A percentile compares a stretch with the other conserved stretches of the same genome.
Evolutionary conservation across 2,888 invertebrate genomes (phyloP).

Genomic region (Cephus pygmeus): DNA sequence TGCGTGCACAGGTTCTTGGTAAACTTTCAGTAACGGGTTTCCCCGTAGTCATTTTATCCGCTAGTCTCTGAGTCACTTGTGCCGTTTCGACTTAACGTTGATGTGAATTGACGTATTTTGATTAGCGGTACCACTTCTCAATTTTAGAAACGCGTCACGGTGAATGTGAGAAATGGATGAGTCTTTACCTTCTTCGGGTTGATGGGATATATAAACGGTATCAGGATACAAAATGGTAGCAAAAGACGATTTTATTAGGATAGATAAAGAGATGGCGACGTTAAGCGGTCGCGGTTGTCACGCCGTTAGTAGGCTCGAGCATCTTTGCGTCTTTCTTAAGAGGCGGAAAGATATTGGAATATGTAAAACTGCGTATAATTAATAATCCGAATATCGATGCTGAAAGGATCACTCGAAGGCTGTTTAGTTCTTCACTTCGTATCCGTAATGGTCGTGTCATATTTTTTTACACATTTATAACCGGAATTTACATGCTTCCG

Average conservation of each 20-base stretch:
- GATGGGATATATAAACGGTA: not conserved
- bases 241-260: not conserved
- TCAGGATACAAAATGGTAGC: not conserved
- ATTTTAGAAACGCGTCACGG: not conserved
- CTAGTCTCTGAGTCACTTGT: not conserved
- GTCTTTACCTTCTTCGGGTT: not conserved
- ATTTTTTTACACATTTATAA: conserved; percentile 44
- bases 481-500: conserved; percentile 54
- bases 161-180: not conserved
- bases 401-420: conserved; percentile 39
- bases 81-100: not conserved
- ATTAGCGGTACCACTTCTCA: not conserved
- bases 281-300: not conserved
- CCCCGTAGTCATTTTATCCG: not conserved
- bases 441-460: conserved; percentile 20
- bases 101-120: not conserved
- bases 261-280: not conserved
- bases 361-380: conserved; percentile 26
- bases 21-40: not conserved
- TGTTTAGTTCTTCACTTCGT: conserved; percentile 34
- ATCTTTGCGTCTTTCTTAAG: conserved; percentile 3
- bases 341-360: conserved; percentile 3
- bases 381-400: conserved; percentile 40
- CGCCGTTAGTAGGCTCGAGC: not conserved
- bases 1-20: not conserved